Percentiles rank a stretch among this genome's conserved stretches.
These are phyloP conservation scores for Galerucella calmariensis DNA, from an alignment of 2,888 invertebrate species.

Conservation along the genomic window DNA sequence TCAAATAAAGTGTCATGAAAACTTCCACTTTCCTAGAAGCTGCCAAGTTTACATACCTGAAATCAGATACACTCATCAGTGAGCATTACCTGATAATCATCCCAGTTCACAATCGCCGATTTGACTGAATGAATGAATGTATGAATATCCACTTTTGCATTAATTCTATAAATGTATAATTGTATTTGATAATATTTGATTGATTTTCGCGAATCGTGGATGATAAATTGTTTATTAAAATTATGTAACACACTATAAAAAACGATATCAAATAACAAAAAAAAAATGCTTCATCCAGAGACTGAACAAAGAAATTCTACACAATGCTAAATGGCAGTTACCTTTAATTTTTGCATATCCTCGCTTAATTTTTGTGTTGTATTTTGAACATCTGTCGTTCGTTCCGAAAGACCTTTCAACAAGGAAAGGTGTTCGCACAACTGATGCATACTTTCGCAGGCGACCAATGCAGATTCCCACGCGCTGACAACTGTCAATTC, in stretches of 20 bases:
- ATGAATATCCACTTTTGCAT: no score
- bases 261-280: neutral
- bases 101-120: no score
- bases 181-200: no score
- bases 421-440: slow-evolving; percentile 82
- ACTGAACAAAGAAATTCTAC: neutral
- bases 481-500: slow-evolving; percentile 84
- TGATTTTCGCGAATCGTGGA: no score
- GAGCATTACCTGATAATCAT: no score
- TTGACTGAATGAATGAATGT: no score
- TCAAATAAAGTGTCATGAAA: no score
- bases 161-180: no score
- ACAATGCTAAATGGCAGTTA: slow-evolving; percentile 51
- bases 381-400: slow-evolving; percentile 72
- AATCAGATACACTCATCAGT: no score
- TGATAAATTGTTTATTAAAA: no score
- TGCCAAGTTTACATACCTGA: no score
- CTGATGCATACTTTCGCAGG: slow-evolving; percentile 86
- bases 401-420: slow-evolving; percentile 74
- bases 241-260: neutral
- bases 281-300: neutral
- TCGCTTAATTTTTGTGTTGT: slow-evolving; percentile 75
- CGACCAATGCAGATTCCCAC: slow-evolving; percentile 83
- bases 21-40: no score
- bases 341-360: slow-evolving; percentile 80